Conservation (phyloP, 2,113 vertebrate genomes). For the Pygoscelis adeliae region DNA sequence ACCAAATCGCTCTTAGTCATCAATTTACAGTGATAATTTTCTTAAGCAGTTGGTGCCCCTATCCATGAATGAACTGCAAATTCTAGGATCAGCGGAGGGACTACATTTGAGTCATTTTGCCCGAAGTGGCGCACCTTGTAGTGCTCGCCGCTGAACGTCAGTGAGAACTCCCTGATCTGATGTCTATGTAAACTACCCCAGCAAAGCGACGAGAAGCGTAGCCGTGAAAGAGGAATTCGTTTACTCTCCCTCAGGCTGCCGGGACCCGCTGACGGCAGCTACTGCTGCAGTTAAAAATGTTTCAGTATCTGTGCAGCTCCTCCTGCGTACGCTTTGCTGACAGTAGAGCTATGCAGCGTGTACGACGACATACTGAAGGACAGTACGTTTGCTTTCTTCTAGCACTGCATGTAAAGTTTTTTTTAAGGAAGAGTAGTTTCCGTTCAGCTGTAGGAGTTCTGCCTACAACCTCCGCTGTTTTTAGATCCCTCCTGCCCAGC, state of each 20-base stretch:
- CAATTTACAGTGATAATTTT: neutral
- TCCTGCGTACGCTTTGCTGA: rapidly evolving
- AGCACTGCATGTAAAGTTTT: neutral
- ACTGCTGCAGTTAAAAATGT: rapidly evolving
- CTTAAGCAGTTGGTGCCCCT: neutral
- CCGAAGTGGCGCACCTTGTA: neutral
- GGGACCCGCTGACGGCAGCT: neutral
- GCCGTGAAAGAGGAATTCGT: no score
- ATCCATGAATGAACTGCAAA: neutral
- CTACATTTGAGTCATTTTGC: neutral
- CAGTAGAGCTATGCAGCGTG: rapidly evolving
- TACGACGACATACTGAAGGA: rapidly evolving
- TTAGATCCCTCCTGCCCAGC: no score
- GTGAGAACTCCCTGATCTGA: neutral
- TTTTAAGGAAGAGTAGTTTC: neutral
- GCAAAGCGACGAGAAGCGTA: rapidly evolving
- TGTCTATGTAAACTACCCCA: rapidly evolving
- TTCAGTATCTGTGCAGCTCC: rapidly evolving
- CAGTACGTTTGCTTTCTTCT: neutral
- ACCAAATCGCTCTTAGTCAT: neutral
- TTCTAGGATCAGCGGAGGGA: no score
- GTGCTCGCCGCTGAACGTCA: rapidly evolving
- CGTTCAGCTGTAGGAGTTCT: rapidly evolving
- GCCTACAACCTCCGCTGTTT: no score
- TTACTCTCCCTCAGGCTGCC: no score